Evolutionary conservation across 2,888 invertebrate species (phyloP), one percentile per base, ranked within the genome.

Genomic region (Hirudinaria manillensis): DNA sequence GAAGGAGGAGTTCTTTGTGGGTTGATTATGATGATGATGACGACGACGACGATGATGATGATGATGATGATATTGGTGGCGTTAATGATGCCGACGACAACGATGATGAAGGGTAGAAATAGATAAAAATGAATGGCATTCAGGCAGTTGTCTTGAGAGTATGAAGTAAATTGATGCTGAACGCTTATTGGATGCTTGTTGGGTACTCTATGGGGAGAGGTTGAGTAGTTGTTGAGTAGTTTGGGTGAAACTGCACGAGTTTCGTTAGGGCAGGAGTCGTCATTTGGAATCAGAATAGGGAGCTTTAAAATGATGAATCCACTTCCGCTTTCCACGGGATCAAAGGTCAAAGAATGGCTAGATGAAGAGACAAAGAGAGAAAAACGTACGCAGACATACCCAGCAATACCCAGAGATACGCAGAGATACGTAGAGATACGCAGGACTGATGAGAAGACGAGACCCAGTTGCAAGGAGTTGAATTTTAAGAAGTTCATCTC

Each of bases 21-120:
- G 36, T n/a, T 72, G 72, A 55, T 73, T 61, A 73, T 73, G 65
- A 73, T 73, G 73, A 73, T 61, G 73, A 65, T 65, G 73, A 73
- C n/a, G 73, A 73, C 24, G 73, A 73, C 36, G 73, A 65, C 36
- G 65, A 65, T 34, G 73, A 73, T 73, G 73, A 74, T 53, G 68
- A 51, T 68, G 74, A 68, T 67, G 68, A 68, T 55, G 74, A 70
- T 70, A 55, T 53, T 75, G 75, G 55, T 72, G 72, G 72, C 72
- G 70, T 36, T 75, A 65, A 70, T 72, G 65, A 71, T 71, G 75
- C 16, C 61, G 72, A 67, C 67, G 76, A 53, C 67, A 56, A 65
- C 61, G 71, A 71, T 71, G 71, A 75, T 21, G 34, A 29, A 3
- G 29, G 21, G 73, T 24, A 29, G 73, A 73, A 27, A 56, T 27